Evolutionary conservation across 1,140 invertebrate genomes (phyloP).

Genomic region (Eubasilissa regina): DNA sequence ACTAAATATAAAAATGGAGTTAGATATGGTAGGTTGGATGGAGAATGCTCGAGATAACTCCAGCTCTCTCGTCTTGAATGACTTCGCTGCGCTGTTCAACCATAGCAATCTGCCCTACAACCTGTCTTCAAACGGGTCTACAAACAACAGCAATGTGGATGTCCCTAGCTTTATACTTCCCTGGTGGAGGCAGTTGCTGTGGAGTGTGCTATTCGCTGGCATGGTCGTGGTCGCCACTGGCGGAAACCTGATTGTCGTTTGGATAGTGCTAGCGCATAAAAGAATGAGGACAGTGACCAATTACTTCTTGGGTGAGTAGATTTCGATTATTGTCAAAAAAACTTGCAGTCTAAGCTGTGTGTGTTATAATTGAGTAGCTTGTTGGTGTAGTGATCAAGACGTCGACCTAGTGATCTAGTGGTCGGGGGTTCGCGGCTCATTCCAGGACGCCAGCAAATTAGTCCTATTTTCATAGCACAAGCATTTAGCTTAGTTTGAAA

Average conservation of each 20-base stretch:
- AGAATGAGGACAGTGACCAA: constrained; percentile 97
- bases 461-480: too few species aligned
- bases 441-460: too few species aligned
- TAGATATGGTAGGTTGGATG: constrained; percentile 13
- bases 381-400: too few species aligned
- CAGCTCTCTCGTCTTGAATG: constrained; percentile 3
- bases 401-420: too few species aligned
- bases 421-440: too few species aligned
- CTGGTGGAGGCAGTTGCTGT: constrained; percentile 88
- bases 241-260: constrained; percentile 95
- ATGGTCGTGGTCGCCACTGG: constrained; percentile 95
- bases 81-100: constrained; percentile 54
- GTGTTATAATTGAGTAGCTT: too few species aligned
- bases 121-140: neutral
- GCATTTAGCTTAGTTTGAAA: too few species aligned
- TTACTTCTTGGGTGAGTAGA: constrained; percentile 85
- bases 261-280: constrained; percentile 93
- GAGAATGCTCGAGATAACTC: neutral
- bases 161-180: constrained; percentile 79
- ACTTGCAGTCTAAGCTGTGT: too few species aligned
- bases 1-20: constrained; percentile 23
- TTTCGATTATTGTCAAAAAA: too few species aligned
- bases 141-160: constrained; percentile 21
- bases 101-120: constrained; percentile 13
- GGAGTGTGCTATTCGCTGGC: constrained; percentile 86